phyloP scores from a whole-genome alignment of 2,113 vertebrate species.

The Eleginops maclovinus region DNA sequence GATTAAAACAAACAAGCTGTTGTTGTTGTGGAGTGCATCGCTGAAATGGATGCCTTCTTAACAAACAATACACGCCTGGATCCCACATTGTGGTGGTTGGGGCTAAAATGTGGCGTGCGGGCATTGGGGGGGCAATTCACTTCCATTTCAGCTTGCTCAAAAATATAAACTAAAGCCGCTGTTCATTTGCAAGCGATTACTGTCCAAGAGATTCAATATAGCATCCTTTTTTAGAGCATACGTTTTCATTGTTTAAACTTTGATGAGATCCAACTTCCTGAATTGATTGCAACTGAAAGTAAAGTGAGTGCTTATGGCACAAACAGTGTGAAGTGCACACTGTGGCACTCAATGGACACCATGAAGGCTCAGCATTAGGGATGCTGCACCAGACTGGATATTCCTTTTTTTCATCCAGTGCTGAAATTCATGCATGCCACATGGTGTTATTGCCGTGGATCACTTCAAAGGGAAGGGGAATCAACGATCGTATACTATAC shows the following conservation, averaged over 20 bases:
- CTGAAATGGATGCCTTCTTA: slow-evolving; percentile 33
- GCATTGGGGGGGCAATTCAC: slow-evolving; percentile 20
- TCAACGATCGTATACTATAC: slow-evolving; percentile 60
- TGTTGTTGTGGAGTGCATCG: slow-evolving; percentile 28
- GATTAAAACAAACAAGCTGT: slow-evolving; percentile 64
- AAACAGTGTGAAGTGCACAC: slow-evolving; percentile 5
- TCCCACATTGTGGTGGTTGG: slow-evolving; percentile 27
- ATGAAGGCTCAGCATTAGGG: slow-evolving; percentile 33
- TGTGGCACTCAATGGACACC: slow-evolving; percentile 4
- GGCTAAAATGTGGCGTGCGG: slow-evolving; percentile 31
- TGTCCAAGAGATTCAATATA: slow-evolving; percentile 36
- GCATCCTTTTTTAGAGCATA: slow-evolving; percentile 26
- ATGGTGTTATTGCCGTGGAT: slow-evolving; percentile 61
- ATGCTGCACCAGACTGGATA: slow-evolving; percentile 24
- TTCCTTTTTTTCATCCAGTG: slow-evolving; percentile 25
- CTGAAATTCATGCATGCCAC: slow-evolving; percentile 63
- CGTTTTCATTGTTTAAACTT: slow-evolving; percentile 42
- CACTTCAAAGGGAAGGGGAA: slow-evolving; percentile 64
- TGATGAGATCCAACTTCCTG: slow-evolving; percentile 40
- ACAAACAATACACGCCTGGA: slow-evolving; percentile 36
- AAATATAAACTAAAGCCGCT: slow-evolving; percentile 47
- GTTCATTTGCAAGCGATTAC: slow-evolving; percentile 48
- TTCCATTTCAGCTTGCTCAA: slow-evolving; percentile 40
- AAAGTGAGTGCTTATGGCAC: slow-evolving; percentile 27
- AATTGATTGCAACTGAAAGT: slow-evolving; percentile 44